Evolutionary conservation across 2,113 vertebrate genomes (phyloP), one percentile per base, ranked within the genome.

Genomic region (Leptobrachium leishanense): DNA sequence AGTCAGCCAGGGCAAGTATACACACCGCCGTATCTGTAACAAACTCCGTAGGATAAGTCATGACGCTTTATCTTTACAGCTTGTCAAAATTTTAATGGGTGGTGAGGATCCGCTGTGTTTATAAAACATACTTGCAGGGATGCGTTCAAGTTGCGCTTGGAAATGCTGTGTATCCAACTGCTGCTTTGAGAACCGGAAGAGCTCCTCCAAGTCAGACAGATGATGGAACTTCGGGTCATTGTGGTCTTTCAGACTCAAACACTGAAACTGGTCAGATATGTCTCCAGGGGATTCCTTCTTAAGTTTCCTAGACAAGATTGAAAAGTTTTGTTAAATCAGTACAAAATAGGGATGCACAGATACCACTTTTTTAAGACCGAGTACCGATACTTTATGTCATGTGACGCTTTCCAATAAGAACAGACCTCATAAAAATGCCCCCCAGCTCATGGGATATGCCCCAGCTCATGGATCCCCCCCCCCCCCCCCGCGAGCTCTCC

Each of bases 11-110:
- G 7, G 94, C 91, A 87, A 98, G 78, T 71, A 96, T 65, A 55
- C 96, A 98, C 79, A 96, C 93, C 0, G 89, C 93, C 40, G 96
- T 85, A 3, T 94, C 96, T 98, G 82, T 0, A 72, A 6, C 70
- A 31, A 31, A 31, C 70, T 84, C 12, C 68, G 86, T 2, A 13
- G 5, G 5, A 31, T 67, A 11, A 67, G 10, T 46, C 40, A 2
- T 15, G 20, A 43, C 0, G 6, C 5, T n/a, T 46, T 43, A 70
- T 1, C 6, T 8, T 50, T 50, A 50, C 46, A 50, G 8, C 46
- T 5, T 50, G 4, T 8, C 46, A 50, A 4, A 50, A 50, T 50
- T 15, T 2, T 8, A 50, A 50, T 50, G 4, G 8, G 8, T 5
- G 46, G 4, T 1, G 4, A 50, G 8, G 6, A 8, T 20, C n/a